These are phyloP conservation scores for Ciconia maguari DNA, from an alignment of 2,113 vertebrate genomes.

Conservation along the genomic window DNA sequence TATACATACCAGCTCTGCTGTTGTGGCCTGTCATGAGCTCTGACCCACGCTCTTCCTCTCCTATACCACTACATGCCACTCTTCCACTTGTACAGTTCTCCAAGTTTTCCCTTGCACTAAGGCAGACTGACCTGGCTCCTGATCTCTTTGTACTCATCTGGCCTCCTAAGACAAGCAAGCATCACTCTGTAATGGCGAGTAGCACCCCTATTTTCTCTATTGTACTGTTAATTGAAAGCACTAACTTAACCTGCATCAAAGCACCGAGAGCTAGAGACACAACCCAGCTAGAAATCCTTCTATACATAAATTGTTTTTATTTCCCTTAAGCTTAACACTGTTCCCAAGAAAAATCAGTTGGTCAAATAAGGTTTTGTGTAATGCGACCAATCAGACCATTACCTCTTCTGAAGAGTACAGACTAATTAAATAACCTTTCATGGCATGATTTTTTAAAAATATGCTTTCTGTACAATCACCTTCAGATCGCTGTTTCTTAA, in stretches of 20 bases:
- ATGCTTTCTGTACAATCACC: background rate
- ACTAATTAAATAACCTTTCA: background rate
- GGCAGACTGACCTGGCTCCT: background rate
- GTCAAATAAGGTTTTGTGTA: background rate
- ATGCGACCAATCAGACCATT: accelerated
- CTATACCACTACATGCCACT: accelerated
- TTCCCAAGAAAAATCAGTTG: background rate
- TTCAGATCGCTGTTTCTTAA: accelerated
- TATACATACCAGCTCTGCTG: accelerated
- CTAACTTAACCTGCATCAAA: background rate
- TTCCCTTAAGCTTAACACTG: background rate
- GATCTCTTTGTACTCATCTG: accelerated
- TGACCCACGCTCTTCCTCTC: background rate
- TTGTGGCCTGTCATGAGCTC: accelerated
- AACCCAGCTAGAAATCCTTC: background rate
- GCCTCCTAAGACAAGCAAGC: accelerated
- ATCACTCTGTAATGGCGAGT: accelerated
- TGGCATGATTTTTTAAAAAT: background rate
- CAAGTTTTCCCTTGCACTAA: background rate
- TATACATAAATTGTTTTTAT: accelerated
- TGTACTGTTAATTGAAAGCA: background rate
- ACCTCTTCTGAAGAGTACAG: background rate
- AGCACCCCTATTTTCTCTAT: background rate
- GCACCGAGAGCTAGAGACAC: background rate
- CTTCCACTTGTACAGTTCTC: background rate